Conservation (phyloP, 2,888 invertebrate genomes). For the Elegia similella region DNA sequence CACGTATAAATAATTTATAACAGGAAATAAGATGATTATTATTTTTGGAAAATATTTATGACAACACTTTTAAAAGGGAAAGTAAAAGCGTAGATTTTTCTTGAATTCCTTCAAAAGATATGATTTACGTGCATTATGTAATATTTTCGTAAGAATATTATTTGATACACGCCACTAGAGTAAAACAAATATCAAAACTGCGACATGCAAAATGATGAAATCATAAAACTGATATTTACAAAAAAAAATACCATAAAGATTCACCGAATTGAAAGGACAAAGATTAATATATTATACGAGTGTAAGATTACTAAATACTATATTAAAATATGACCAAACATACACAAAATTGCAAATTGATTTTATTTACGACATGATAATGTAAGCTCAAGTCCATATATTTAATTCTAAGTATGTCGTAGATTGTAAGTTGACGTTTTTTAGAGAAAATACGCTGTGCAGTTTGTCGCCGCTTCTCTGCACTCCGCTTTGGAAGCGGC, state of each 20-base stretch:
- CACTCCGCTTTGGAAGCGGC: too few relatives aligned
- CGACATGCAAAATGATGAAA: background rate
- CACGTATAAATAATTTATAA: background rate
- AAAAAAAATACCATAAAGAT: background rate
- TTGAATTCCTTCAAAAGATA: too few relatives aligned
- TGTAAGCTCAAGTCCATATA: too few relatives aligned
- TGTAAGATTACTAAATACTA: too few relatives aligned
- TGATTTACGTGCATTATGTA: background rate
- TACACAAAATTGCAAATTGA: conserved; percentile 7
- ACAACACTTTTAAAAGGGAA: background rate
- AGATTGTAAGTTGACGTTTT: too few relatives aligned
- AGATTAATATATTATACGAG: too few relatives aligned
- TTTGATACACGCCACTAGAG: background rate
- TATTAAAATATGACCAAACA: background rate
- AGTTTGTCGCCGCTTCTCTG: too few relatives aligned
- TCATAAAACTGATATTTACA: background rate
- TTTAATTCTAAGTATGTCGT: too few relatives aligned
- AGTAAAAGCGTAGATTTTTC: too few relatives aligned
- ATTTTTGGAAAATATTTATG: background rate
- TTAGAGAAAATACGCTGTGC: too few relatives aligned
- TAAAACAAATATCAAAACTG: background rate
- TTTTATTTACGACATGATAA: too few relatives aligned
- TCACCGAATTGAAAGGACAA: too few relatives aligned
- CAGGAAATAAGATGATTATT: background rate
- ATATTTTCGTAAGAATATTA: background rate